A percentile compares a stretch with the other conserved stretches of the same genome.
These are phyloP conservation scores for Fulica atra DNA, from an alignment of 2,113 vertebrate species.

Conservation along the genomic window DNA sequence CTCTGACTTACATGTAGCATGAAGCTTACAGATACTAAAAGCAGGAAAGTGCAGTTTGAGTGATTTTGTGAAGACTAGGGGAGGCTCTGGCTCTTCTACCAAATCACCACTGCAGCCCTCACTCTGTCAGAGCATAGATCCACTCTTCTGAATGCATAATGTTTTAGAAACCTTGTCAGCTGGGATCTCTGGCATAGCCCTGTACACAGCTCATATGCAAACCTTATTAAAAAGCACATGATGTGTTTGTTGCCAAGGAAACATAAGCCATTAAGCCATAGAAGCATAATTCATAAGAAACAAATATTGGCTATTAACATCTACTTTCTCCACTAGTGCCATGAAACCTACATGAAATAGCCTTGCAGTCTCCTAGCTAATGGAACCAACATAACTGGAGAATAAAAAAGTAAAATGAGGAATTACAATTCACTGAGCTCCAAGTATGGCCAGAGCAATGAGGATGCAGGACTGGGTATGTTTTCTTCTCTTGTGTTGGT, in stretches of 20 bases:
- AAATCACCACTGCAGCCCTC: not conserved
- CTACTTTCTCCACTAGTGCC: conserved; percentile 34
- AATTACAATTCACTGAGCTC: not conserved
- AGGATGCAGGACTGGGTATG: not conserved
- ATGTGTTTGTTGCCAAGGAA: conserved; percentile 51
- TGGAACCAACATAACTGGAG: not conserved
- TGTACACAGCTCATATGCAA: conserved; percentile 3
- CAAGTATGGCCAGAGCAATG: not conserved
- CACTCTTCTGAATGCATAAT: not conserved
- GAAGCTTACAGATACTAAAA: not conserved
- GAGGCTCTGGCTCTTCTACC: not conserved
- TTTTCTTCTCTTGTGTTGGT: not conserved
- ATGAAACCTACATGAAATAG: not conserved
- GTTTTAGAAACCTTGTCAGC: not conserved
- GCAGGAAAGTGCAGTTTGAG: not conserved
- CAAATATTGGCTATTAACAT: conserved; percentile 16
- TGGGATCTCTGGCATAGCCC: not conserved
- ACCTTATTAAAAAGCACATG: conserved; percentile 26
- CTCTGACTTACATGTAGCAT: not conserved
- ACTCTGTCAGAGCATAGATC: not conserved
- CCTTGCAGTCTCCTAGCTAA: conserved; percentile 37
- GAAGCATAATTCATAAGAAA: conserved; percentile 26
- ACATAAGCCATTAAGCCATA: conserved; percentile 39
- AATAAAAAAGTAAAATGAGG: not conserved
- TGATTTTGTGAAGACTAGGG: not conserved